These are phyloP conservation scores for Aspidiotus rigidus DNA, from an alignment of 2,888 invertebrate genomes.

Conservation along the genomic window DNA sequence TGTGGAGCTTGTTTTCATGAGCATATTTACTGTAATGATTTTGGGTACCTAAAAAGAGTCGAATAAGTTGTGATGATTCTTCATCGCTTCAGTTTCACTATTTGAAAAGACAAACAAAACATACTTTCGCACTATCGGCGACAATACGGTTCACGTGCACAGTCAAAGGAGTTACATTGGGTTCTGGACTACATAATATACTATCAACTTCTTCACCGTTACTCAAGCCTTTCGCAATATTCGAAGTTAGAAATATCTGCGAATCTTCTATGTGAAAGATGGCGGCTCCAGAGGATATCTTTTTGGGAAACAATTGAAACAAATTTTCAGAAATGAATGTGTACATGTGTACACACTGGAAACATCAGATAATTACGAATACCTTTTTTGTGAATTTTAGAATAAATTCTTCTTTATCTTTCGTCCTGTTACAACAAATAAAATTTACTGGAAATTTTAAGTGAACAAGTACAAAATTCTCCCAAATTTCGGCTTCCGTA, in stretches of 20 bases:
- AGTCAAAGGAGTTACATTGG: conserved; percentile 8
- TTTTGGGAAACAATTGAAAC: neutral
- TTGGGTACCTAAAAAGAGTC: conserved; percentile 7
- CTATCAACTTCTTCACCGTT: conserved; percentile 16
- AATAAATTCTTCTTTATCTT: conserved; percentile 26
- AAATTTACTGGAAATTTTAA: conserved; percentile 23
- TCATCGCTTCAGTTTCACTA: neutral
- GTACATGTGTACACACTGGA: neutral
- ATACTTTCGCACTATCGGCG: neutral
- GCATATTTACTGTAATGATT: conserved; percentile 6
- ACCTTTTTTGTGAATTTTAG: conserved; percentile 18
- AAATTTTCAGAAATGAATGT: neutral
- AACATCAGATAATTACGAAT: neutral
- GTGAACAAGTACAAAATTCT: conserved; percentile 18
- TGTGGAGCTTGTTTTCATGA: conserved; percentile 25
- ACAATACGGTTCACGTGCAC: conserved; percentile 14
- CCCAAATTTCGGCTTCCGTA: conserved; percentile 19
- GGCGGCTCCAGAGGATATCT: conserved; percentile 25
- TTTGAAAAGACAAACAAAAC: neutral
- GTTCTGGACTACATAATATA: conserved; percentile 18
- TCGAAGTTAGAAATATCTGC: conserved; percentile 21
- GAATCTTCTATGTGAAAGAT: conserved; percentile 29
- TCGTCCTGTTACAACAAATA: conserved; percentile 21
- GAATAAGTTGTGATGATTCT: neutral
- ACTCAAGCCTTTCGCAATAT: conserved; percentile 19